These are phyloP conservation scores for Ylistrum balloti DNA, from an alignment of 1,140 invertebrate species.

Conservation along the genomic window DNA sequence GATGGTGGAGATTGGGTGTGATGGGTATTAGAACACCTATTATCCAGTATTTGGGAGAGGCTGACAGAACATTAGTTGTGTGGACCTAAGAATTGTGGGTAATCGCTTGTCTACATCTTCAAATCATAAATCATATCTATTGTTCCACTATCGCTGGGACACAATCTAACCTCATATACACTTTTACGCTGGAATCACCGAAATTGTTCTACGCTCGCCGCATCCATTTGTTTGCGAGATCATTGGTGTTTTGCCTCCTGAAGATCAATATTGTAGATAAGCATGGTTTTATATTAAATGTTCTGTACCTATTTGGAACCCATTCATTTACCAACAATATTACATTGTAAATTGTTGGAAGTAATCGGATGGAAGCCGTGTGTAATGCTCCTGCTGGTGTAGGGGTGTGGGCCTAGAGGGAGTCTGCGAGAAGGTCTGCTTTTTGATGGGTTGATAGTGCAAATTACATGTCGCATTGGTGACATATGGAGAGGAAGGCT, in stretches of 20 bases:
- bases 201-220: conserved; percentile 16
- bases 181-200: not conserved
- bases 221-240: not conserved
- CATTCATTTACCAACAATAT: not conserved
- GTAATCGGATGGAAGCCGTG: conserved; percentile 16
- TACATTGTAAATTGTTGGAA: not conserved
- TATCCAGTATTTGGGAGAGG: not conserved
- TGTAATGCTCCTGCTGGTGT: not conserved
- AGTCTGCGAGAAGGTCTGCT: not conserved
- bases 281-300: conserved; percentile 10
- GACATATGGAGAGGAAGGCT: not conserved
- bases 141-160: not conserved
- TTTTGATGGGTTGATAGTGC: not conserved
- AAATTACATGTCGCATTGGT: conserved; percentile 28
- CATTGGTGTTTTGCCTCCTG: not conserved
- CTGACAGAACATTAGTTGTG: conserved; percentile 13
- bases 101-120: conserved; percentile 8
- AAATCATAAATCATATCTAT: conserved; percentile 30
- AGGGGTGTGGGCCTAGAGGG: not conserved
- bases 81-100: conserved; percentile 24
- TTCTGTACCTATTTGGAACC: conserved; percentile 11
- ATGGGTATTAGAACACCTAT: conserved; percentile 8
- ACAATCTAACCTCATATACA: conserved; percentile 19
- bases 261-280: not conserved
- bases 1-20: conserved; percentile 7